These are phyloP conservation scores for Gymnocephalus cernua DNA, from an alignment of 2,113 vertebrate species.

Conservation along the genomic window DNA sequence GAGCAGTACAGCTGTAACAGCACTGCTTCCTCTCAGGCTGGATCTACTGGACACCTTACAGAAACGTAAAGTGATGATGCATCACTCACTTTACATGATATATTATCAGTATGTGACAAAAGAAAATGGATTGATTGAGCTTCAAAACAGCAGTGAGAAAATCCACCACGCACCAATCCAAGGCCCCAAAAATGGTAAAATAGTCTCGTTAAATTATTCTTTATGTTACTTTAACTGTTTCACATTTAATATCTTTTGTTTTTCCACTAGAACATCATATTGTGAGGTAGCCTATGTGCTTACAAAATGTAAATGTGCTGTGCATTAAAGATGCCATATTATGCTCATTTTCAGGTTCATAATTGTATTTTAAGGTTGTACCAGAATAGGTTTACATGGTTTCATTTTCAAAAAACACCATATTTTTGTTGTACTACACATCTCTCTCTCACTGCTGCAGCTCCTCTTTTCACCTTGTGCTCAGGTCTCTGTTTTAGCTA, in stretches of 20 bases:
- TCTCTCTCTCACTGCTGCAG: no score
- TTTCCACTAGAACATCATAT: background rate
- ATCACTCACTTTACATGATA: constrained; percentile 12
- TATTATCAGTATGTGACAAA: background rate
- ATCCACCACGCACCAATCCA: background rate
- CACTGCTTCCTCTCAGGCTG: constrained; percentile 17
- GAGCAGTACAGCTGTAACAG: constrained; percentile 51
- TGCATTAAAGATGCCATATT: no score
- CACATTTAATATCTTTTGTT: background rate
- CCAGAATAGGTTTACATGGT: no score
- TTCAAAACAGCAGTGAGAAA: background rate
- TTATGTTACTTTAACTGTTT: background rate
- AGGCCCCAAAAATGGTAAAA: background rate
- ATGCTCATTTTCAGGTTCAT: no score
- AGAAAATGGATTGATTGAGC: no score
- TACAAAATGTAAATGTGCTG: background rate
- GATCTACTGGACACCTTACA: constrained; percentile 5
- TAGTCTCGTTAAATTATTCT: background rate
- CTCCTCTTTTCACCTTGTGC: no score
- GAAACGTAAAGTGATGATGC: constrained; percentile 3
- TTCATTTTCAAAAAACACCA: no score
- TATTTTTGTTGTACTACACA: no score
- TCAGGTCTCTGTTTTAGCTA: no score
- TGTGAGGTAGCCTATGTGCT: background rate
- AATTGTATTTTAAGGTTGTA: no score